These are phyloP conservation scores for Solenopsis fugax DNA, from an alignment of 1,140 invertebrate species.

Conservation along the genomic window DNA sequence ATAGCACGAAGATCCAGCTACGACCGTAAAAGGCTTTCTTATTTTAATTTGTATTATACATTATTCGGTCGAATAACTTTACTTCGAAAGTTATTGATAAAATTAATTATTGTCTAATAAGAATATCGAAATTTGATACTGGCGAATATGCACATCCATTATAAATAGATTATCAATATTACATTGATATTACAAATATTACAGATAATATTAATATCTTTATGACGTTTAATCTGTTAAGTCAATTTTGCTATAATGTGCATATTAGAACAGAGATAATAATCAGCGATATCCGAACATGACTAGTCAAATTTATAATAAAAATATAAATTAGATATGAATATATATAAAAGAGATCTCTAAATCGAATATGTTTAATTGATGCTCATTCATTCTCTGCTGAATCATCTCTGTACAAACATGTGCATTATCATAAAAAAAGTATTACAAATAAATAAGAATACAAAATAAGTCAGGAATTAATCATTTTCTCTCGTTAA, in stretches of 20 bases:
- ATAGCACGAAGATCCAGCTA: too few species aligned
- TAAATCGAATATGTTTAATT: conserved; percentile 9
- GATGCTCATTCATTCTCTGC: neutral
- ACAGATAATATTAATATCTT: neutral
- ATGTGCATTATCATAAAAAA: neutral
- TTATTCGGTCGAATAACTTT: too few species aligned
- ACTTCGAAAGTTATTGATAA: neutral
- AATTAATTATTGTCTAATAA: conserved; percentile 5
- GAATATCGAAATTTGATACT: neutral
- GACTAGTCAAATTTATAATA: neutral
- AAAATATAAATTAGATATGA: neutral
- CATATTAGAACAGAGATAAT: conserved; percentile 1
- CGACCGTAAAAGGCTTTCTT: too few species aligned
- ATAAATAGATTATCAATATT: neutral
- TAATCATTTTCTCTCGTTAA: neutral
- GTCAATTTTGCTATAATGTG: neutral
- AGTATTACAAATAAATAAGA: neutral
- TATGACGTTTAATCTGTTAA: neutral
- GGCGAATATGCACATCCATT: neutral
- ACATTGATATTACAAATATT: neutral
- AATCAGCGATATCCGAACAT: neutral
- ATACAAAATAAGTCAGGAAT: neutral
- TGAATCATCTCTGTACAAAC: neutral
- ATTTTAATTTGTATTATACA: too few species aligned
- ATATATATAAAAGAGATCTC: neutral